Evolutionary conservation across 2,113 vertebrate species (phyloP).

Genomic region (Zosterops pallidus): DNA sequence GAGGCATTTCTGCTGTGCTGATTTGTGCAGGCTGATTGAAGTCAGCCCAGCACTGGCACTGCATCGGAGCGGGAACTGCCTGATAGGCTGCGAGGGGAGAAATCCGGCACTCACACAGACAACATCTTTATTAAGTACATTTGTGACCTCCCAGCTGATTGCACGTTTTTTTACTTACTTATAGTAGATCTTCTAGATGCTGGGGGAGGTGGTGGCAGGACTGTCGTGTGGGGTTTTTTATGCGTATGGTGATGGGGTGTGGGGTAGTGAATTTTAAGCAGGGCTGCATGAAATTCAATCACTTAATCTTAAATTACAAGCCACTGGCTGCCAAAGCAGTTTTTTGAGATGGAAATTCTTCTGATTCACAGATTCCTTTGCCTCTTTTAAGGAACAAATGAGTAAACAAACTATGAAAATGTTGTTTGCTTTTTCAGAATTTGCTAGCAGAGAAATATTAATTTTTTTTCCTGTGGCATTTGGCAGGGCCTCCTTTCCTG

Average conservation of each 20-base stretch:
- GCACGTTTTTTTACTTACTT: neutral
- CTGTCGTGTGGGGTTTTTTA: neutral
- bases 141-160: constrained; percentile 34
- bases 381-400: constrained; percentile 39
- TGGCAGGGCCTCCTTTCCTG: constrained; percentile 79
- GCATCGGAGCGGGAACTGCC: neutral
- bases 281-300: constrained; percentile 51
- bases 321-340: constrained; percentile 45
- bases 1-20: constrained; percentile 20
- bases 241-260: neutral
- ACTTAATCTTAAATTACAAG: constrained; percentile 61
- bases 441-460: constrained; percentile 77
- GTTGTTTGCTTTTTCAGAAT: constrained; percentile 70
- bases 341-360: constrained; percentile 50
- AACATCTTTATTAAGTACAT: constrained; percentile 28
- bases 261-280: constrained; percentile 44
- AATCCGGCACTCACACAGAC: neutral
- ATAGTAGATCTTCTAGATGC: neutral
- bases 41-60: neutral
- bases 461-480: constrained; percentile 75
- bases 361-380: constrained; percentile 42
- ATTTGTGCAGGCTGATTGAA: constrained; percentile 55
- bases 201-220: neutral
- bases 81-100: constrained; percentile 7
- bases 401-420: constrained; percentile 45